phyloP scores from a whole-genome alignment of 2,797 vertebrate species.

The Aldrovandia affinis region DNA sequence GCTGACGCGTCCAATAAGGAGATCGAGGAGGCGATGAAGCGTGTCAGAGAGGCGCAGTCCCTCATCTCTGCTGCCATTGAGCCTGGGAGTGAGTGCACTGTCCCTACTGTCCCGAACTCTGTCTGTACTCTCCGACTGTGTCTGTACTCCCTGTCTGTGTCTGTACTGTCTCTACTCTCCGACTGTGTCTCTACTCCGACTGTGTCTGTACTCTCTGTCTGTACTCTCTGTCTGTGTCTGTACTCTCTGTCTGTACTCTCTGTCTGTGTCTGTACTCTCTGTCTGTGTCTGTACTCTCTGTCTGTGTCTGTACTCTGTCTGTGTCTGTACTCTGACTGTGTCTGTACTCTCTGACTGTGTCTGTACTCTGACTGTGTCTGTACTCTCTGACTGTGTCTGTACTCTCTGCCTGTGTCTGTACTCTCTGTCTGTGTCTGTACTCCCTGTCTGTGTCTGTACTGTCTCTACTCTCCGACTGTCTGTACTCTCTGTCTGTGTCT shows the following conservation, averaged over 20 bases:
- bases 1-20: slow-evolving; percentile 93
- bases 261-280: not conserved
- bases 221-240: not conserved
- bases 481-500: too few relatives aligned
- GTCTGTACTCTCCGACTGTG: too few relatives aligned
- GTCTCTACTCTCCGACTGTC: not conserved
- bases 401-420: too few relatives aligned
- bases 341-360: too few relatives aligned
- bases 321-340: not conserved
- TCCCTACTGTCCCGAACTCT: too few relatives aligned
- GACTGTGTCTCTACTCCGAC: too few relatives aligned
- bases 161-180: not conserved
- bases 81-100: slow-evolving; percentile 82
- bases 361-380: too few relatives aligned
- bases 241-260: not conserved
- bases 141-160: not conserved
- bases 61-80: slow-evolving; percentile 97
- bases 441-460: not conserved
- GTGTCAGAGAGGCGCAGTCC: slow-evolving; percentile 95
- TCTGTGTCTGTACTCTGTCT: not conserved
- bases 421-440: too few relatives aligned
- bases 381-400: too few relatives aligned
- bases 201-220: not conserved
- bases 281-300: not conserved
- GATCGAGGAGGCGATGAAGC: slow-evolving; percentile 99